Evolutionary conservation across 2,113 vertebrate genomes (phyloP), one percentile per base, ranked within the genome.

Genomic region (Anolis carolinensis): DNA sequence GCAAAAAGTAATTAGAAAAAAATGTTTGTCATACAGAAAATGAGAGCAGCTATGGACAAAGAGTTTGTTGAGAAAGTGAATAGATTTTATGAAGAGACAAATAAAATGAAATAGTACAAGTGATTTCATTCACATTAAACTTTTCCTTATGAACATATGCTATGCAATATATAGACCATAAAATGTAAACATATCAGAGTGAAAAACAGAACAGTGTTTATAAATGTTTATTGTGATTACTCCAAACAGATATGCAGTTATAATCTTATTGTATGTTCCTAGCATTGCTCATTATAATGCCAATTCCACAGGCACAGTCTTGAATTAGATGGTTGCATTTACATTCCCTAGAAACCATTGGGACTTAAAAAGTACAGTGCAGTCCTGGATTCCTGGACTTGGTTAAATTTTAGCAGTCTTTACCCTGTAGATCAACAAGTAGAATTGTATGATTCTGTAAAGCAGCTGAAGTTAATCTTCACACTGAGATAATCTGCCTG

Each of bases 211-310:
- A 81, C 63, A 30, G n/a, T 50, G 25, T 70, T 81, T 75, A 86
- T 65, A 81, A 81, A 86, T 75, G 39, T 44, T 44, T 55, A 74
- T 39, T 10, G 21, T 65, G 65, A 74, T 81, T 73, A 36, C 55
- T 52, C 36, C 59, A 79, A 25, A 34, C 55, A 50, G 78, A 52
- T 74, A 50, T 50, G 30, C 55, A 81, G 63, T 81, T 55, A 81
- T 81, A 74, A 86, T 83, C 84, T 34, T 75, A 74, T 44, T 81
- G 81, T 62, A 52, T 36, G 81, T 82, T 65, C 25, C 79, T 86
- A 88, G 83, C 88, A 86, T 79, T 88, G 87, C 23, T 74, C 62
- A 79, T 79, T 68, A 70, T 63, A 65, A 77, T 83, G 55, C 20
- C 23, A 10, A 87, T 16, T 59, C 85, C 68, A 88, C 85, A 52